These are phyloP conservation scores for Hirtodrosophila confusa DNA, from an alignment of 2,888 invertebrate genomes.

Conservation along the genomic window DNA sequence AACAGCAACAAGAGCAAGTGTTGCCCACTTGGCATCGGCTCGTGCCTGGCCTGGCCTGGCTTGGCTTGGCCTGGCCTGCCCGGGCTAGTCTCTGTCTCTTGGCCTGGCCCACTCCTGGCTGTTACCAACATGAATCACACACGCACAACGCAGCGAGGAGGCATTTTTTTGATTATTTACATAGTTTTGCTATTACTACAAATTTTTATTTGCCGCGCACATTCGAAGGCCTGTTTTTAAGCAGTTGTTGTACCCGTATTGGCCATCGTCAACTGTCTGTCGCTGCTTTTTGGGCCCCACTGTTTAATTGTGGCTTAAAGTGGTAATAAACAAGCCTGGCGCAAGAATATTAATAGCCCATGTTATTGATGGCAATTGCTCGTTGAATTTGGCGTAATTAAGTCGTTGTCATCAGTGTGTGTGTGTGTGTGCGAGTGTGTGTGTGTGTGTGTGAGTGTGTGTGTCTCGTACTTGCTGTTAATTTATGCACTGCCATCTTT, in stretches of 20 bases:
- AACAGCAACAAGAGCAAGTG: too few relatives aligned
- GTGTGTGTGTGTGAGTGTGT: conserved; percentile 7
- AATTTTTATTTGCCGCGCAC: conserved; percentile 76
- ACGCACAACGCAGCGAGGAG: conserved; percentile 68
- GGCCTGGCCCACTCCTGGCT: conserved; percentile 68
- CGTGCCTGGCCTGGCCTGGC: conserved; percentile 56
- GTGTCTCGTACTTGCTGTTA: conserved; percentile 27
- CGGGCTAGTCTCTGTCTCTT: conserved; percentile 10
- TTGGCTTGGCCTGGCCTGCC: too few relatives aligned
- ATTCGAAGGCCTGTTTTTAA: conserved; percentile 39
- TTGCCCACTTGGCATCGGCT: conserved; percentile 35
- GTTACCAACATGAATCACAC: conserved; percentile 73
- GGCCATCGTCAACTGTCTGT: conserved; percentile 49
- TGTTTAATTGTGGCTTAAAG: conserved; percentile 78
- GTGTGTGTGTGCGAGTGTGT: conserved; percentile 19
- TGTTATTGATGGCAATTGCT: conserved; percentile 82
- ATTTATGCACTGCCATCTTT: conserved; percentile 58
- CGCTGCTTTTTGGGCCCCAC: conserved; percentile 55
- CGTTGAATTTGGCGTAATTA: conserved; percentile 81
- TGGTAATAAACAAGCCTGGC: conserved; percentile 74
- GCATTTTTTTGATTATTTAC: conserved; percentile 75
- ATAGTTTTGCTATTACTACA: conserved; percentile 80
- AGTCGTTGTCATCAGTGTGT: conserved; percentile 70
- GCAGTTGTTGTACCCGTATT: conserved; percentile 14
- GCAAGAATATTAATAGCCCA: conserved; percentile 77